Percentiles rank a stretch among this genome's conserved stretches.
phyloP scores from a whole-genome alignment of 2,797 vertebrate genomes.

The Danio albolineatus region DNA sequence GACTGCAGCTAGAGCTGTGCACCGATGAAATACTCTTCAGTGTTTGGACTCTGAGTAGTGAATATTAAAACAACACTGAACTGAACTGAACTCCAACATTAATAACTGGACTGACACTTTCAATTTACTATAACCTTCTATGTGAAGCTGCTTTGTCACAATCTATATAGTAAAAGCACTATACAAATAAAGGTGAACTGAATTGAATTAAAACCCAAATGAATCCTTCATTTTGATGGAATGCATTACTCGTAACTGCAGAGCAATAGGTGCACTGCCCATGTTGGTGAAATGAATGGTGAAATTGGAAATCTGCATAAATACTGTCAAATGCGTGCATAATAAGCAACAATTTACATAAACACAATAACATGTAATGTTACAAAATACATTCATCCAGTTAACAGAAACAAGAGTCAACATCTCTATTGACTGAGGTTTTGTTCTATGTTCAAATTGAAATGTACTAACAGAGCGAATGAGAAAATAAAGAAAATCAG shows the following conservation, averaged over 20 bases:
- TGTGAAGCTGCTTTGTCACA: no score
- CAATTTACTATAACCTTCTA: no score
- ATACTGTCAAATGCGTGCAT: neutral
- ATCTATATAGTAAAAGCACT: no score
- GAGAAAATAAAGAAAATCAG: conserved; percentile 12
- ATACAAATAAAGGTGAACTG: no score
- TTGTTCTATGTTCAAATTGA: conserved; percentile 47
- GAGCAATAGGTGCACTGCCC: neutral
- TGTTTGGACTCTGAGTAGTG: no score
- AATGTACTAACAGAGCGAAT: conserved; percentile 40
- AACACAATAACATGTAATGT: conserved; percentile 15
- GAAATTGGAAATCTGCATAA: neutral
- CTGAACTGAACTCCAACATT: no score
- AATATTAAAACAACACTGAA: no score
- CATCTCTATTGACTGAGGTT: conserved; percentile 31
- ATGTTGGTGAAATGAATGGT: neutral
- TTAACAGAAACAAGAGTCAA: conserved; percentile 23
- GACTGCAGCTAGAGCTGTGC: no score
- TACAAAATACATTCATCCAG: neutral
- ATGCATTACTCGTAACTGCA: neutral
- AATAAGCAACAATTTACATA: conserved; percentile 26
- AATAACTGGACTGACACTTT: no score
- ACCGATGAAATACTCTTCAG: no score
- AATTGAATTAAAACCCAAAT: no score
- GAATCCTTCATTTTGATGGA: neutral